phyloP scores from a whole-genome alignment of 2,888 invertebrate genomes.

The Loripinus fragilis region DNA sequence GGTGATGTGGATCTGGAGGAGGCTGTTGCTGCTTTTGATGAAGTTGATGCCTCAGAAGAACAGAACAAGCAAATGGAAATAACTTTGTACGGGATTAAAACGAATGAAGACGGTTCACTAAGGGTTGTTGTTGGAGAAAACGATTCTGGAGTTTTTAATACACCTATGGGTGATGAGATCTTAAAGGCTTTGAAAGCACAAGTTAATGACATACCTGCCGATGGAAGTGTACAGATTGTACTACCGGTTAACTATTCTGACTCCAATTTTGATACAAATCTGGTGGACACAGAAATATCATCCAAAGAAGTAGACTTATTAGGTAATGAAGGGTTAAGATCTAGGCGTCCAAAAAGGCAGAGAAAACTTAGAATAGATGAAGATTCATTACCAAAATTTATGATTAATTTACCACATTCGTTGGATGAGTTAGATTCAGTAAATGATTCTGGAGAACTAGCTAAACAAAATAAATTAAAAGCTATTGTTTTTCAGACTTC shows the following conservation, averaged over 20 bases:
- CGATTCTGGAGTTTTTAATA: background rate
- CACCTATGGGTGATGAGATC: conserved; percentile 8
- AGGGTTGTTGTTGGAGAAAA: background rate
- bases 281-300: background rate
- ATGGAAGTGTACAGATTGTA: background rate
- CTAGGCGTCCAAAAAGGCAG: background rate
- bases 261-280: background rate
- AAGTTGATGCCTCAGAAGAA: background rate
- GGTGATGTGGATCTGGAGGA: background rate
- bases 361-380: background rate
- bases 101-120: background rate
- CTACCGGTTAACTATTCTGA: background rate
- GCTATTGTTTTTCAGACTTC: background rate
- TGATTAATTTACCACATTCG: no score
- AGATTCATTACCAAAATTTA: background rate
- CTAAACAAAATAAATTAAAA: background rate
- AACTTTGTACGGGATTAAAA: background rate
- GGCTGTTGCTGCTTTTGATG: conserved; percentile 11
- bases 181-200: background rate
- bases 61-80: background rate
- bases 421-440: background rate
- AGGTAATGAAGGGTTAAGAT: background rate
- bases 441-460: background rate
- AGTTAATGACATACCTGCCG: background rate
- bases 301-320: background rate